These are phyloP conservation scores for Luffia ferchaultella DNA, from an alignment of 2,888 invertebrate species.

Conservation along the genomic window DNA sequence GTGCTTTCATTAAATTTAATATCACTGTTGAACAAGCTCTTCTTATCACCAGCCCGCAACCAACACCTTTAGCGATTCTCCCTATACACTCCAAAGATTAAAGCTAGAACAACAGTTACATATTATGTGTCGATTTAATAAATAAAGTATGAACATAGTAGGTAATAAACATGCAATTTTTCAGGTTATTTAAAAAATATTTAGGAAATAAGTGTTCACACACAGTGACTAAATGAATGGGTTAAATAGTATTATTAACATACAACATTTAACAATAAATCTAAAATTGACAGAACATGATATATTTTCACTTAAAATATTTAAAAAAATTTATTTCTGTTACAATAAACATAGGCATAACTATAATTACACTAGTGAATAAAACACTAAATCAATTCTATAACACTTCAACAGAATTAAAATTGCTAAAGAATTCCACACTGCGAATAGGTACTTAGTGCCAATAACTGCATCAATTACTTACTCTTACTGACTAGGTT, in stretches of 20 bases:
- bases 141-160: neutral
- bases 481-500: conserved; percentile 63
- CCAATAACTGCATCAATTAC: conserved; percentile 65
- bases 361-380: conserved; percentile 25
- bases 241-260: conserved; percentile 1
- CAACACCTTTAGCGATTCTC: neutral
- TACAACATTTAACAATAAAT: conserved; percentile 25
- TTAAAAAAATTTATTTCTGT: conserved; percentile 19
- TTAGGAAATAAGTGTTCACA: neutral
- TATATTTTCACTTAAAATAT: conserved; percentile 56
- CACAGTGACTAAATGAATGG: neutral
- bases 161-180: neutral
- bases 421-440: conserved; percentile 26
- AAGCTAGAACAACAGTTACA: neutral
- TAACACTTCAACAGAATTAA: conserved; percentile 1
- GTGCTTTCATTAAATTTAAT: conserved; percentile 41
- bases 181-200: neutral
- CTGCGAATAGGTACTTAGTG: conserved; percentile 35
- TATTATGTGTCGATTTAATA: neutral
- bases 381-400: conserved; percentile 24
- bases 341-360: conserved; percentile 34
- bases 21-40: conserved; percentile 52
- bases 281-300: conserved; percentile 65
- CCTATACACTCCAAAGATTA: neutral
- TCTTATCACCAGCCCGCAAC: conserved; percentile 17